Evolutionary conservation across 2,797 vertebrate genomes (phyloP), one percentile per base, ranked within the genome.

Genomic region (Melanogrammus aeglefinus): DNA sequence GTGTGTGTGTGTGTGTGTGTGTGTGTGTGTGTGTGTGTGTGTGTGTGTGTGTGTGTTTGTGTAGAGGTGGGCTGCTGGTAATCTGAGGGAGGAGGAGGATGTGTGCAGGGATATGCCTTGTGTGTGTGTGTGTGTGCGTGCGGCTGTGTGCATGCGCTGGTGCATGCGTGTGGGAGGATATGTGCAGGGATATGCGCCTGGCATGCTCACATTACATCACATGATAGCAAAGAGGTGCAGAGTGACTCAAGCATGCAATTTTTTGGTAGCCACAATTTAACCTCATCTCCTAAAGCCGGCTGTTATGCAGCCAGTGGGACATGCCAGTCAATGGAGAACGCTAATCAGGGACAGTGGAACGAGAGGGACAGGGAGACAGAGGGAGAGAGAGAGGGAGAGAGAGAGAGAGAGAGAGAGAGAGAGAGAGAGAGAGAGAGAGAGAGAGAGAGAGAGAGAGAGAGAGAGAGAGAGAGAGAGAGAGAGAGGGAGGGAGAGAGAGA

Each of bases 241-340:
- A 88, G 92, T 91, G 94, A 89, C 90, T 94, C 80, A 85, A 94
- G 92, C 91, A 82, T 94, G 87, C 93, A 90, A 83, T 96, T 94
- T 95, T 91, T 91, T 93, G 90, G 92, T 92, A 90, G 92, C 91
- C 93, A 90, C 93, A 90, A 87, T 92, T 93, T 89, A 93, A 92
- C 93, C 90, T 94, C 91, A 87, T 89, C 89, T 91, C 88, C 84
- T 93, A 90, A 89, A 89, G 89, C 90, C 82, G 79, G 89, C 84
- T 78, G 89, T 90, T 86, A 36, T 79, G 83, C 74, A 90, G 90
- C 88, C 90, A 91, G 90, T 88, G 88, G 89, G 85, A 91, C 88
- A 86, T 88, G 91, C 89, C 90, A 94, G 92, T 94, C 92, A 92
- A 82, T 86, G 86, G 89, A 84, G 90, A 91, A 88, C 80, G 87